Evolutionary conservation across 1,140 invertebrate species (phyloP).

Genomic region (Ips nitidus): DNA sequence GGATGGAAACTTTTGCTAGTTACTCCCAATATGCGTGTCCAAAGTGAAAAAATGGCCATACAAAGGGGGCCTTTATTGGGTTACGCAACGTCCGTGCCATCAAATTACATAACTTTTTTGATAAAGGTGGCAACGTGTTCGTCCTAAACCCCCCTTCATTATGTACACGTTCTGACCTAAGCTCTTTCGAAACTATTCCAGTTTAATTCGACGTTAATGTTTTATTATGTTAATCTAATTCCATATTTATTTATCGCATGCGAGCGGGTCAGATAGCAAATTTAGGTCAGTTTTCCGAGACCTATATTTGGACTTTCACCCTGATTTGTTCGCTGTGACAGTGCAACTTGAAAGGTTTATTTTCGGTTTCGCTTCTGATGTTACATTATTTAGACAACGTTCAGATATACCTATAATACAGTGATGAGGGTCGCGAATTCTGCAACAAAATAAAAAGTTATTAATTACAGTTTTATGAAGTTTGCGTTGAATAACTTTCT

Average conservation of each 20-base stretch:
- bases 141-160: slow-evolving; percentile 5
- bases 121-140: slow-evolving; percentile 11
- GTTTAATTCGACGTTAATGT: slow-evolving; percentile 20
- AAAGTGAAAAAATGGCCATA: background rate
- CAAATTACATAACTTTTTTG: background rate
- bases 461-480: too few relatives aligned
- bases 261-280: slow-evolving; percentile 12
- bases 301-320: slow-evolving; percentile 10
- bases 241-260: slow-evolving; percentile 26
- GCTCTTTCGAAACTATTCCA: slow-evolving; percentile 15
- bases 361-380: too few relatives aligned
- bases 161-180: slow-evolving; percentile 16
- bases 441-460: too few relatives aligned
- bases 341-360: background rate
- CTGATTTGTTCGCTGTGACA: background rate
- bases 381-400: too few relatives aligned
- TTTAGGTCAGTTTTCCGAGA: slow-evolving; percentile 12
- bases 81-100: too few relatives aligned
- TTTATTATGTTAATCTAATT: slow-evolving; percentile 25
- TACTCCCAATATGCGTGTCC: background rate
- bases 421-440: too few relatives aligned
- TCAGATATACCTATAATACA: too few relatives aligned
- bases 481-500: too few relatives aligned
- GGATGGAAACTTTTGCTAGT: background rate
- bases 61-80: too few relatives aligned